Evolutionary conservation across 2,888 invertebrate species (phyloP), one percentile per base, ranked within the genome.

Genomic region (Hyppa rectilinea): DNA sequence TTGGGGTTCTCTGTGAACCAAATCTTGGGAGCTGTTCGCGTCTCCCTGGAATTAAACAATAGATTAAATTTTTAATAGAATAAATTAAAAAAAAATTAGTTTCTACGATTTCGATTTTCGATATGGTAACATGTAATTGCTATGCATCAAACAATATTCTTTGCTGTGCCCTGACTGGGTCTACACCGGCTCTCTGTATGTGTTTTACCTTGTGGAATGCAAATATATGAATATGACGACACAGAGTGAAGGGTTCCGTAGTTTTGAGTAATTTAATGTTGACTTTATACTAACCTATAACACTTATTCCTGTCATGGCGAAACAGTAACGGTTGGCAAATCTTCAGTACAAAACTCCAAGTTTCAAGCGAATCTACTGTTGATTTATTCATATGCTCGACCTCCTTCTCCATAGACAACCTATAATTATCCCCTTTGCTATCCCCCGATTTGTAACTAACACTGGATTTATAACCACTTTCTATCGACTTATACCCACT

Each of bases 261-360:
- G 31, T 53, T 29, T n/a, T n/a, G n/a, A n/a, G 1, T 26, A 58
- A 58, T 2, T 4, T 3, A 23, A 26, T 2, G 1, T 29, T 43
- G 2, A 0, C 4, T 29, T 49, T 59, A 31, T 7, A 88, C 89
- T 92, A 78, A 96, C 96, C 91, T 95, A 78, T 93, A 95, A 83
- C 96, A 96, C 80, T 93, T 95, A 67, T 92, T 93, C 76, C 90
- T 94, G 62, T 95, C 95, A 78, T 96, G 96, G 65, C 95, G 89
- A 77, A 96, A 96, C 64, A 96, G 78, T 71, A 96, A 75, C 0
- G 96, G 96, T 79, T 96, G 95, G 61, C 96, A 96, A 1, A 95
- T 94, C 85, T 96, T 95, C 49, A 95, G 71, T 1, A 96, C 94
- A 79, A 95, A 95, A 62, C 92, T 94, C 95, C 96, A 96, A 0